Evolutionary conservation across 37 sponge, comb jelly and placozoan species (phyloP).

Genomic region (Cladorhizidae sp.): DNA sequence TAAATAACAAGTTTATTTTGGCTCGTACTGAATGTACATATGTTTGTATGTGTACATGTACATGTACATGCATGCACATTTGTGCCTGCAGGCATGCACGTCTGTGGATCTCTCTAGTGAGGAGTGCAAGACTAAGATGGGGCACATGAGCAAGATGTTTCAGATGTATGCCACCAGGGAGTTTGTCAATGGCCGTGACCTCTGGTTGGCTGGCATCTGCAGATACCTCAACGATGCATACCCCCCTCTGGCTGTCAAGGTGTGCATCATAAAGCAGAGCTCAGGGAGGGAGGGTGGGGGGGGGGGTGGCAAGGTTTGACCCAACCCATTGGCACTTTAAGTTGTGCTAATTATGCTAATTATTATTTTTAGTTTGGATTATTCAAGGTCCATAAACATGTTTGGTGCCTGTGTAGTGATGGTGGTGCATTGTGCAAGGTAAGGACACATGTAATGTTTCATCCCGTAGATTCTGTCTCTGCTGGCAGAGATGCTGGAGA

Average conservation of each 20-base stretch:
- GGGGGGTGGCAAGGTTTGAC: constrained; percentile 21
- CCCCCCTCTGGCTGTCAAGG: constrained; percentile 32
- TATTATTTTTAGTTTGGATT: background rate
- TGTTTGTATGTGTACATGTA: too few species aligned
- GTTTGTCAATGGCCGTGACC: constrained; percentile 48
- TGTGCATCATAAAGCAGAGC: background rate
- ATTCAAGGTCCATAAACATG: background rate
- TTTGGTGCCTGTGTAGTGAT: too few species aligned
- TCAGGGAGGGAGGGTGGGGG: constrained; percentile 1
- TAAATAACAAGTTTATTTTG: too few species aligned
- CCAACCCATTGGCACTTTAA: too few species aligned
- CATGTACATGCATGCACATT: background rate
- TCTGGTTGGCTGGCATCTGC: constrained; percentile 70
- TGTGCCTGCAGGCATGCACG: constrained; percentile 42
- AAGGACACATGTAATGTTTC: background rate
- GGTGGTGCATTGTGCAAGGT: too few species aligned
- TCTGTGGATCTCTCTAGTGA: constrained; percentile 34
- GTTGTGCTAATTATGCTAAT: too few species aligned
- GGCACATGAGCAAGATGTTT: constrained; percentile 77
- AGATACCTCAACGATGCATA: constrained; percentile 74
- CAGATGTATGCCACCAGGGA: constrained; percentile 61
- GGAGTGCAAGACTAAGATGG: constrained; percentile 47
- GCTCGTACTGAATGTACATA: too few species aligned
- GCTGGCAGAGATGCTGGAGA: constrained; percentile 65
- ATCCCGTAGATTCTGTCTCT: constrained; percentile 9